Evolutionary conservation across 2,888 invertebrate genomes (phyloP).

Genomic region (Idaea straminata): DNA sequence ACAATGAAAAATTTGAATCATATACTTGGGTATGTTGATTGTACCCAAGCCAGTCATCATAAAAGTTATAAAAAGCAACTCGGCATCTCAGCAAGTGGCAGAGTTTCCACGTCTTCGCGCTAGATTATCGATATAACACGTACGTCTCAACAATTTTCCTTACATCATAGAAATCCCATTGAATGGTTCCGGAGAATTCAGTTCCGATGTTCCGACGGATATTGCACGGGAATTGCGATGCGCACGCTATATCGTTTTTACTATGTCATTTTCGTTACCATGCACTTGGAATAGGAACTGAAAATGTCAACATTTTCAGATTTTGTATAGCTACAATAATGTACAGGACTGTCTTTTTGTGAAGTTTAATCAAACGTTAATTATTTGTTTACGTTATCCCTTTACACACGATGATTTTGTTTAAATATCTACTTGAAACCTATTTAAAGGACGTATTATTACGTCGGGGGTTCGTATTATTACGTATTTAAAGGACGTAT

Average conservation of each 20-base stretch:
- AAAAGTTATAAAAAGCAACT: background rate
- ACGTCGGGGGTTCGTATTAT: too few species aligned
- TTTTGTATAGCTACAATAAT: too few species aligned
- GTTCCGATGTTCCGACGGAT: constrained; percentile 22
- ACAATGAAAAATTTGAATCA: background rate
- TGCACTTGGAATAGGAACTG: background rate
- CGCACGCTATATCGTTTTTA: background rate
- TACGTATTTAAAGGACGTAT: too few species aligned
- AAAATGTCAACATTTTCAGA: background rate
- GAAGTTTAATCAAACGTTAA: too few species aligned
- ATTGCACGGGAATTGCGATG: constrained; percentile 25
- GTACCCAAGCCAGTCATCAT: background rate
- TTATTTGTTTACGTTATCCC: too few species aligned
- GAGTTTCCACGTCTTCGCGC: background rate
- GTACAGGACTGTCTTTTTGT: too few species aligned
- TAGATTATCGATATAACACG: constrained; percentile 15
- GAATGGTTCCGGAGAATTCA: constrained; percentile 25
- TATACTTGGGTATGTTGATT: background rate
- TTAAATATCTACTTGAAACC: too few species aligned
- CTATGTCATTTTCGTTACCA: background rate
- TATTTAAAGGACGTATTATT: too few species aligned
- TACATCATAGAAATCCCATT: constrained; percentile 28
- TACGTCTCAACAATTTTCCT: constrained; percentile 27
- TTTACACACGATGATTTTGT: too few species aligned
- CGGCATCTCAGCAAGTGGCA: background rate